Evolutionary conservation across 2,797 vertebrate genomes (phyloP), one percentile per base, ranked within the genome.

Genomic region (Brachyrhaphis roseni): DNA sequence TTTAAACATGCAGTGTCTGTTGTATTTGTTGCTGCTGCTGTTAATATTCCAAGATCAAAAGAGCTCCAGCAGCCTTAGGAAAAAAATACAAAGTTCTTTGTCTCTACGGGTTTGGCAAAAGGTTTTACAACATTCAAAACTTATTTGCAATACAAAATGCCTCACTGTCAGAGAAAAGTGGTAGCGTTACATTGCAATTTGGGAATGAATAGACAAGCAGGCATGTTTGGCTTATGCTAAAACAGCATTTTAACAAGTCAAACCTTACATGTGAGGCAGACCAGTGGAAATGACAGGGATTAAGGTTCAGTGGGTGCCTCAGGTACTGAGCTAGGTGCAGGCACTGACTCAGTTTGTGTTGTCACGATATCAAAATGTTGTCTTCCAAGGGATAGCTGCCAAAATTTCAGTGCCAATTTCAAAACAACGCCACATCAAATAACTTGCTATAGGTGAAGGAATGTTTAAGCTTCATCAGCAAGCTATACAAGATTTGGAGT

Each of bases 131-230:
- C 31, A 64, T 64, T 64, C 18, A 20, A 64, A 36, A 36, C 62
- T 64, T 64, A 64, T 64, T 64, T 64, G 62, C 62, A 64, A 64
- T 8, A 64, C 62, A 64, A 64, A 36, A 64, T 36, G 36, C 28
- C 36, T 62, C 13, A 34, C 57, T 34, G 28, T 34, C 62, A 64
- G 34, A 36, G 62, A 20, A 36, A 64, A 64, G 62, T 18, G 23
- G 7, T 36, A 20, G 16, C 1, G 7, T 64, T 64, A 64, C 62
- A 34, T 15, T 36, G 36, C 31, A 36, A 64, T 36, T 36, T 64
- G 16, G 16, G 28, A 64, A 36, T 64, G 34, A 64, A 20, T 64
- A 64, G 34, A 36, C 34, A 64, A 18, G 31, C 31, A 64, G 62
- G 11, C 6, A 1, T 64, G 31, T 64, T 36, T 64, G 34, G 62